Conservation (phyloP, 2,888 invertebrate species). For the Apoda limacodes region DNA sequence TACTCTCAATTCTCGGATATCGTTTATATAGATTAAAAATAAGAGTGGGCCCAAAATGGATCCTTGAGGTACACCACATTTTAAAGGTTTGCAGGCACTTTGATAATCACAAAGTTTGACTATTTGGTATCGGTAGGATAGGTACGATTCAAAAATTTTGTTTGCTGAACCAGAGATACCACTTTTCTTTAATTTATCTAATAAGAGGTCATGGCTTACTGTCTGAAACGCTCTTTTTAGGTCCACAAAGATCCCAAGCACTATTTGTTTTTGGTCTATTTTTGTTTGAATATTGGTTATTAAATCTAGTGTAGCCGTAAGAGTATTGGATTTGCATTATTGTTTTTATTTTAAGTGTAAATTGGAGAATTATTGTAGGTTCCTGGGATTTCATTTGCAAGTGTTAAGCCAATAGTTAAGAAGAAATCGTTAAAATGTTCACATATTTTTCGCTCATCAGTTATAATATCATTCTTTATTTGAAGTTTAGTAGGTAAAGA, state of each 20-base stretch:
- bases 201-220: no score
- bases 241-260: no score
- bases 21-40: constrained; percentile 8
- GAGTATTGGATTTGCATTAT: constrained; percentile 3
- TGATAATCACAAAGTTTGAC: constrained; percentile 9
- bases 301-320: no score
- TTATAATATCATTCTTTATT: neutral
- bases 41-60: constrained; percentile 15
- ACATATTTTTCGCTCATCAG: constrained; percentile 6
- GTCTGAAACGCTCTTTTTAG: no score
- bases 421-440: constrained; percentile 9
- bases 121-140: constrained; percentile 11
- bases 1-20: constrained; percentile 1
- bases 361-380: no score
- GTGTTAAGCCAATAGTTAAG: constrained; percentile 2
- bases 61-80: constrained; percentile 14
- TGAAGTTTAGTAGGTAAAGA: constrained; percentile 7
- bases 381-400: constrained; percentile 6
- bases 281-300: no score
- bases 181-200: constrained; percentile 8
- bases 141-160: constrained; percentile 10
- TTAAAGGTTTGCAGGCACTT: constrained; percentile 7
- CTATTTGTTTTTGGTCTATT: no score
- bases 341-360: no score
- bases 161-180: constrained; percentile 9